A percentile compares a stretch with the other conserved stretches of the same genome.
phyloP scores from a whole-genome alignment of 2,888 invertebrate genomes.

The Thysanoteuthis rhombus region DNA sequence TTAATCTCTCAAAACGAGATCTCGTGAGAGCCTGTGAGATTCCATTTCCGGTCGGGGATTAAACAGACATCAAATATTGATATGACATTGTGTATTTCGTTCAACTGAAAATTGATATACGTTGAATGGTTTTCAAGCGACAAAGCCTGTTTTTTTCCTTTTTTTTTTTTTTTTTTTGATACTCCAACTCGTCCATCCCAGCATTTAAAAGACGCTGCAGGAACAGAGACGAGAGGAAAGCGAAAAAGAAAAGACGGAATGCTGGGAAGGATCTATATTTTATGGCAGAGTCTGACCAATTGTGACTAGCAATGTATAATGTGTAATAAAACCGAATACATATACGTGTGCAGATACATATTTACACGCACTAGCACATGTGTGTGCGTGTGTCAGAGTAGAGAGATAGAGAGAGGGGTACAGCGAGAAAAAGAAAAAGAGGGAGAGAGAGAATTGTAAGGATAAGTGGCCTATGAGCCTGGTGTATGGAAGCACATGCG shows the following conservation, averaged over 20 bases:
- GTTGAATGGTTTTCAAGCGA: not conserved
- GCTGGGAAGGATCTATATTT: not conserved
- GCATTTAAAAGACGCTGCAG: too few species aligned
- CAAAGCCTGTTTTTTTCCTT: not conserved
- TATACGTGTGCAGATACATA: too few species aligned
- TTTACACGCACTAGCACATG: too few species aligned
- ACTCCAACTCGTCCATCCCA: not conserved
- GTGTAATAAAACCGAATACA: not conserved
- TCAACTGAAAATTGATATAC: not conserved
- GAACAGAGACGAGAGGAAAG: not conserved
- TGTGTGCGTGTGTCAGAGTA: too few species aligned
- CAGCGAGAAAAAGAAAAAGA: too few species aligned
- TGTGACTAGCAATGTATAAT: not conserved
- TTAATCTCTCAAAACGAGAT: constrained; percentile 12
- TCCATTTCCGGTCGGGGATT: not conserved
- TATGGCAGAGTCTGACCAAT: not conserved
- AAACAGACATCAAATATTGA: constrained; percentile 12
- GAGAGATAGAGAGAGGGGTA: too few species aligned
- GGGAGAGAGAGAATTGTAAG: too few species aligned
- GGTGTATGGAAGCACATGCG: too few species aligned
- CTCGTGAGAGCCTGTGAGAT: not conserved
- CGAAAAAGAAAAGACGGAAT: not conserved
- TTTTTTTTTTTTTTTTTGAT: not conserved
- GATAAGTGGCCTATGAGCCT: too few species aligned
- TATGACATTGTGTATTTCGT: not conserved